Evolutionary conservation across 2,113 vertebrate genomes (phyloP), one percentile per base, ranked within the genome.

Genomic region (Cynocephalus volans): DNA sequence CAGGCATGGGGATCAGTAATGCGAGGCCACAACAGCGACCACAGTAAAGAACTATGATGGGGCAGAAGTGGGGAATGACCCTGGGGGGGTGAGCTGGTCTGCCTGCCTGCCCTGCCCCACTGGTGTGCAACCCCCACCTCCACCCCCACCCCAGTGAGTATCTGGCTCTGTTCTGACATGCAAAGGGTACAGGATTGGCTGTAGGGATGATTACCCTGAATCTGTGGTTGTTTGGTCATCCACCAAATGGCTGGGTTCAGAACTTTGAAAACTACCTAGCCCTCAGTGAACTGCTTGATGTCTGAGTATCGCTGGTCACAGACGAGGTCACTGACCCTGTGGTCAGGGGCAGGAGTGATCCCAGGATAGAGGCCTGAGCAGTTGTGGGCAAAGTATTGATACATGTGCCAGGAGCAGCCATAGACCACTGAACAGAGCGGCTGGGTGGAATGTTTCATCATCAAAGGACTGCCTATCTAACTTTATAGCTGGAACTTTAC

Each of bases 201-300:
- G 0, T 62, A 41, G n/a, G 33, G 11, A 60, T 23, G 8, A 96
- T 97, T 91, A 99, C 99, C 99, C 98, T 99, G 99, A 97, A 99
- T 99, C 87, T 98, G 13, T 98, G 93, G 96, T 99, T 99, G 97
- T 99, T 99, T 12, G 99, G 41, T 95, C 99, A 99, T 60, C 98
- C 99, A 87, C 0, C 98, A 41, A 90, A 99, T 98, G 67, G 99
- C 98, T 50, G 99, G 99, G 94, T 99, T 99, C 96, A 99, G 97
- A 76, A 99, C 99, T 98, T 99, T 99, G 97, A 99, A 99, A 98
- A 99, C 99, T 23, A 99, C 99, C 99, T 99, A 98, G 77, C 99
- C 99, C 1, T 99, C 97, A 5, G 99, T 99, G 64, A 99, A 99
- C 8, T 99, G 99, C 88, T 99, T 99, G 0, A 99, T 99, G 97